A percentile compares a stretch with the other conserved stretches of the same genome.
phyloP scores from a whole-genome alignment of 1,140 invertebrate genomes.

The Pemphigus obesinymphae region DNA sequence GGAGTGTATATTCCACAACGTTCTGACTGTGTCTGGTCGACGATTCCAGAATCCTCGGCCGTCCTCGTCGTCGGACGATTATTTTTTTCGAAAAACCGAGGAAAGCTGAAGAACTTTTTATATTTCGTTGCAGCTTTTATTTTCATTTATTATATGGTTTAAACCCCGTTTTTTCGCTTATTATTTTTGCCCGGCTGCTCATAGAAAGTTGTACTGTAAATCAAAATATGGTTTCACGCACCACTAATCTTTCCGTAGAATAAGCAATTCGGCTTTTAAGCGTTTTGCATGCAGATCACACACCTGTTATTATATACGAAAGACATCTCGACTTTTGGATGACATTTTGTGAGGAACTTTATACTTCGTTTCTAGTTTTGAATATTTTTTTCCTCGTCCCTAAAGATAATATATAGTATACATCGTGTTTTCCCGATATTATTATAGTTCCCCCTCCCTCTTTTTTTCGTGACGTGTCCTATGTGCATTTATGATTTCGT shows the following conservation, averaged over 20 bases:
- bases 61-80: too few species aligned
- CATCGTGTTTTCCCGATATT: neutral
- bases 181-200: too few species aligned
- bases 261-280: slow-evolving; percentile 28
- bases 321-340: neutral
- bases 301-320: slow-evolving; percentile 5
- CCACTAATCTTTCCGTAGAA: neutral
- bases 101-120: neutral
- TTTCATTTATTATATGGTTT: neutral
- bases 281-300: slow-evolving; percentile 9
- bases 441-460: neutral
- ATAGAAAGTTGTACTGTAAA: slow-evolving; percentile 2
- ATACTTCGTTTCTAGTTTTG: neutral
- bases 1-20: neutral
- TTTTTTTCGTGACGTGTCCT: neutral
- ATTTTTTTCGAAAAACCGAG: neutral
- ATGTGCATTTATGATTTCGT: neutral
- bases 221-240: neutral
- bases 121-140: neutral
- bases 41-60: too few species aligned
- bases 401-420: neutral
- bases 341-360: neutral
- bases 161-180: slow-evolving; percentile 3
- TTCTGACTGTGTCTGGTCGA: neutral
- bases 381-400: neutral